Evolutionary conservation across 1,140 invertebrate species (phyloP).

Genomic region (Physella acuta): DNA sequence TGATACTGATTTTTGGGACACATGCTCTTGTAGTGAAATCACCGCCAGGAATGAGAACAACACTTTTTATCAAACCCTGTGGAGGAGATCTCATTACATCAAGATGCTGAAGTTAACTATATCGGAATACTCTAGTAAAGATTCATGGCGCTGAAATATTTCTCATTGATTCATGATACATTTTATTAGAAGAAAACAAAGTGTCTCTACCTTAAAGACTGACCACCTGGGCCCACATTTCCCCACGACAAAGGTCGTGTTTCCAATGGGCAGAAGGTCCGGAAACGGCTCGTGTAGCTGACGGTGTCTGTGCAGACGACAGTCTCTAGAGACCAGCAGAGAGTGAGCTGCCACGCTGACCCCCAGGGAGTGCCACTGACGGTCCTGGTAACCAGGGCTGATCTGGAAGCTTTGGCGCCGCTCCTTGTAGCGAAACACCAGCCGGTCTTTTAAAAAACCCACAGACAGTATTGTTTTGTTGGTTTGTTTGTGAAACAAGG

Average conservation of each 20-base stretch:
- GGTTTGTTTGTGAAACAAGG: slow-evolving; percentile 28
- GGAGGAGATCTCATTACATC: background rate
- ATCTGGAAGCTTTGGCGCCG: slow-evolving; percentile 42
- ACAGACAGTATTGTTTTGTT: slow-evolving; percentile 36
- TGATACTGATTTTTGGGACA: slow-evolving; percentile 33
- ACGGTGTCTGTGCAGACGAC: slow-evolving; percentile 32
- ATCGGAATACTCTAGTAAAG: background rate
- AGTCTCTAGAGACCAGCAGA: slow-evolving; percentile 48
- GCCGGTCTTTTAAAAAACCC: slow-evolving; percentile 33
- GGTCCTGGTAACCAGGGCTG: slow-evolving; percentile 25
- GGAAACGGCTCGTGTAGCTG: slow-evolving; percentile 41
- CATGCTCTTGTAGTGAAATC: slow-evolving; percentile 44
- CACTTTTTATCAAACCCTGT: slow-evolving; percentile 47
- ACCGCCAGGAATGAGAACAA: slow-evolving; percentile 46
- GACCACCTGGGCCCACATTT: slow-evolving; percentile 34
- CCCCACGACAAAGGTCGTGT: slow-evolving; percentile 41
- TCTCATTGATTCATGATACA: background rate
- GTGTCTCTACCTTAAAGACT: slow-evolving; percentile 38
- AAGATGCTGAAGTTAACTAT: background rate
- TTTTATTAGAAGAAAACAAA: background rate
- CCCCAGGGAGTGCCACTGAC: slow-evolving; percentile 50
- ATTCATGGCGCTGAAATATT: background rate
- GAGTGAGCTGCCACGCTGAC: slow-evolving; percentile 44
- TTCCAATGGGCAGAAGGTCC: slow-evolving; percentile 37
- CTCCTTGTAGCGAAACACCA: slow-evolving; percentile 47